Percentiles rank a stretch among this genome's conserved stretches.
phyloP scores from a whole-genome alignment of 2,797 vertebrate genomes.

The Zenarchopterus dispar region DNA sequence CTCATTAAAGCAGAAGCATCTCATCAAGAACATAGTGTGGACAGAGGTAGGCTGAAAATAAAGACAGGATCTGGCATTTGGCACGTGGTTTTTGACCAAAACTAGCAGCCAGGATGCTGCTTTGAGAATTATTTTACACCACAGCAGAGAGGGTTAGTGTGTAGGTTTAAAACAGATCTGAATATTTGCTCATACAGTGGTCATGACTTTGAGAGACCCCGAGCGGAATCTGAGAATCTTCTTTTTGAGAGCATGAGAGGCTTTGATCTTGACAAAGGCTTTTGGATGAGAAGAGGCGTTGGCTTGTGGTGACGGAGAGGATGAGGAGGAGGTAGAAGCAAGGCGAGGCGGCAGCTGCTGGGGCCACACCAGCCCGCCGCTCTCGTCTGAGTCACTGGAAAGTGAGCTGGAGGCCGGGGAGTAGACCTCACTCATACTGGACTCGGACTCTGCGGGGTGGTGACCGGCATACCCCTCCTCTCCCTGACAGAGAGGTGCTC shows the following conservation, averaged over 20 bases:
- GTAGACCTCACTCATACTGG: conserved; percentile 89
- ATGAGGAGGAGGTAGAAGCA: conserved; percentile 78
- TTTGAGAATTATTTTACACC: conserved; percentile 17
- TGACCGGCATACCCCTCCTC: conserved; percentile 63
- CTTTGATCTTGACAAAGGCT: conserved; percentile 93
- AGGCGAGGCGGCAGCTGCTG: conserved; percentile 89
- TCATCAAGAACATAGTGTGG: conserved; percentile 20
- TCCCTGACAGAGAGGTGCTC: conserved; percentile 69
- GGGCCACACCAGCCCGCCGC: conserved; percentile 91
- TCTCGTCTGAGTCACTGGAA: conserved; percentile 91
- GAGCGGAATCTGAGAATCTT: conserved; percentile 93
- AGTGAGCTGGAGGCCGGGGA: conserved; percentile 87
- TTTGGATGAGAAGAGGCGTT: conserved; percentile 78
- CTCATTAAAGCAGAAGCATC: conserved; percentile 10
- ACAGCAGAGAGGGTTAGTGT: background rate
- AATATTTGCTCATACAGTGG: conserved; percentile 85
- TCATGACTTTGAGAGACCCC: conserved; percentile 95
- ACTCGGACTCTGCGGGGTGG: conserved; percentile 83
- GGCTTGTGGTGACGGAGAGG: conserved; percentile 75
- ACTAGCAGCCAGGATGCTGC: conserved; percentile 2
- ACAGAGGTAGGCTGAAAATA: conserved; percentile 54
- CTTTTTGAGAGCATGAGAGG: conserved; percentile 93
- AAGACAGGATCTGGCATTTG: conserved; percentile 17
- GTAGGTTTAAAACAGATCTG: conserved; percentile 6
- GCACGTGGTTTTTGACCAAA: conserved; percentile 4